Evolutionary conservation across 2,888 invertebrate species (phyloP), one percentile per base, ranked within the genome.

Genomic region (Julus scanicus): DNA sequence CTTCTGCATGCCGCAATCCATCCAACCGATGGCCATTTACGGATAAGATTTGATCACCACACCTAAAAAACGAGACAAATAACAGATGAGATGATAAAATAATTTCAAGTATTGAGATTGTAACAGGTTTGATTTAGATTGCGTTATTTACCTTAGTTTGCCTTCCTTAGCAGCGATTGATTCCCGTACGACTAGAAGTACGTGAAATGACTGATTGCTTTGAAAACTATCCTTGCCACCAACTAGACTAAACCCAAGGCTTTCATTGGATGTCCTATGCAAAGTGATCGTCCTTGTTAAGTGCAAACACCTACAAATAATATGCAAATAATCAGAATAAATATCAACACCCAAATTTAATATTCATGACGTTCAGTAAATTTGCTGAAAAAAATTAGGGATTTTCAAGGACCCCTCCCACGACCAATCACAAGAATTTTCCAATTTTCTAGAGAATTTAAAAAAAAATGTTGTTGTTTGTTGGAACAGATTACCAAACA

Each of bases 181-280:
- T 86, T 92, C 92, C 71, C 91, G 91, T 44, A 93, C 93, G 84
- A 93, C 92, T 89, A 93, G 92, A 88, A 93, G 92, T 87, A 93
- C 92, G 90, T 92, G 92, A 89, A 93, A 92, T 39, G 93, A 92
- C 89, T 93, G 92, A 87, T 91, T 91, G 63, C 92, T 92, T 86
- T 92, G 91, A 86, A 91, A 90, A 87, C 92, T 92, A 90, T 93
- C 92, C 89, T 91, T 90, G 20, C 93, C 93, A 49, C 93, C 93
- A 6, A 93, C 93, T 89, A 93, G 92, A 53, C 92, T 92, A 91
- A 93, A 93, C 4, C 93, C 93, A 84, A 93, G 91, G 89, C 92
- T 92, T 49, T 92, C 92, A 37, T 90, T 91, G 0, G 91, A 91
- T 88, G 91, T 91, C 11, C 92, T 90, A 87, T 92, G 91, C 83